Base-by-base conservation (phyloP, 2,888 invertebrate species). In the Cecidostiba fungosa region DNA sequence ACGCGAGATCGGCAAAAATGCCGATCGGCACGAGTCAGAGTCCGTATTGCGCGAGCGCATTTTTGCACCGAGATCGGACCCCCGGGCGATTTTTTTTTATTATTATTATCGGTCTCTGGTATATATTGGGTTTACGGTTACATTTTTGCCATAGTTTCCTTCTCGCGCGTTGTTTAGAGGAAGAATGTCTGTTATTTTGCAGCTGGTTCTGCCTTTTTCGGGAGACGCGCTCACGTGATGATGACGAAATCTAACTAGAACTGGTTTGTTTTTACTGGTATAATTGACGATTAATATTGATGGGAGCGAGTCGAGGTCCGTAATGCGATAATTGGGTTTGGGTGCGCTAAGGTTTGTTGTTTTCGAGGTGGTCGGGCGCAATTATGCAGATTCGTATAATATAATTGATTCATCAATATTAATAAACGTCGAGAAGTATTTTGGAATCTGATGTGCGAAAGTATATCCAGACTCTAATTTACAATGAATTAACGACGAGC, bases 11-110 rank as follows among this genome's bases (percentile, higher is more conserved):
- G n/a, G 76, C 76, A 32, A 77, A 73, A 73, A 73, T 73, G 32
- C 76, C 76, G 50, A 73, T 76, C 76, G 76, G 54, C 26, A 43
- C 54, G n/a, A 59, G 54, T 59, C 54, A 23, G 19, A 39, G 47
- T 78, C 43, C 39, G 66, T n/a, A 47, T 80, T 80, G 79, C 79
- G 79, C 79, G 70, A 54, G 70, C 70, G 23, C 23, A 70, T 80
- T 80, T 80, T 80, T 80, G 19, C 29, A 5, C 39, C 72, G 72
- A n/a, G n/a, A 72, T 72, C 66, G 72, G 12, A 39, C 72, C 39
- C 72, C n/a, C 39, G 72, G 39, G 43, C 39, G 32, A 72, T 72
- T 19, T 23, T 72, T 39, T 36, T 43, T 72, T 12, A 16, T 19
- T 23, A 16, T 54, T 54, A 10, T 26, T 3, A 26, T 66, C 66